phyloP scores from a whole-genome alignment of 2,888 invertebrate species.

The Thysanoteuthis rhombus region DNA sequence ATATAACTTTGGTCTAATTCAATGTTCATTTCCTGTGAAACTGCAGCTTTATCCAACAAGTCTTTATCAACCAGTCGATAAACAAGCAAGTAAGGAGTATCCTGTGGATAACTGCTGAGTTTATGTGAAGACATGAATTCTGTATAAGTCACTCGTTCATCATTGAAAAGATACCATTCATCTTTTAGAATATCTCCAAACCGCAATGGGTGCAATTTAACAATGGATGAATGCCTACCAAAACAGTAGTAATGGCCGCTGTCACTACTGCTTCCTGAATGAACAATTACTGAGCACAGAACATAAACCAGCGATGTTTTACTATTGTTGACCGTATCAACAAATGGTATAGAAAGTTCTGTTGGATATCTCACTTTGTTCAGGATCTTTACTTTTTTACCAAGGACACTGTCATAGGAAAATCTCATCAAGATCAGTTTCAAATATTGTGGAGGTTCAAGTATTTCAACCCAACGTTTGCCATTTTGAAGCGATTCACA shows the following conservation, averaged over 20 bases:
- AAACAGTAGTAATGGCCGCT: constrained; percentile 90
- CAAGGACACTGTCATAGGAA: constrained; percentile 77
- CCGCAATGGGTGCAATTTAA: constrained; percentile 42
- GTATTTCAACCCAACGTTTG: constrained; percentile 77
- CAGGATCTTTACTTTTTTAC: constrained; percentile 82
- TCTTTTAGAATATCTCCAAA: constrained; percentile 66
- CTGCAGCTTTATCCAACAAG: constrained; percentile 35
- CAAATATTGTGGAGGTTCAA: constrained; percentile 80
- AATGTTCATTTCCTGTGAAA: constrained; percentile 37
- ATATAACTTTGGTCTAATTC: constrained; percentile 37
- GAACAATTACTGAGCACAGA: constrained; percentile 85
- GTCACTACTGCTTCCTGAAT: constrained; percentile 83
- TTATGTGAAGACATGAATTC: constrained; percentile 54
- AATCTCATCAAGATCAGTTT: constrained; percentile 85
- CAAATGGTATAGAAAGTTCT: constrained; percentile 60
- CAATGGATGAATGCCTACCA: constrained; percentile 69
- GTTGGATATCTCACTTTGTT: constrained; percentile 68
- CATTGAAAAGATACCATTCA: constrained; percentile 84
- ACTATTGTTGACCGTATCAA: constrained; percentile 37
- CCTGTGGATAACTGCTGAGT: constrained; percentile 72
- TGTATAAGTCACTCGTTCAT: constrained; percentile 75
- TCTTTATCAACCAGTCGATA: constrained; percentile 70
- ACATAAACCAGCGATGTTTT: constrained; percentile 73
- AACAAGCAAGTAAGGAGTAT: constrained; percentile 86
- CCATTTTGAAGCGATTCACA: constrained; percentile 82